These are phyloP conservation scores for Siniperca undulata DNA, from an alignment of 2,797 vertebrate species.

Conservation along the genomic window DNA sequence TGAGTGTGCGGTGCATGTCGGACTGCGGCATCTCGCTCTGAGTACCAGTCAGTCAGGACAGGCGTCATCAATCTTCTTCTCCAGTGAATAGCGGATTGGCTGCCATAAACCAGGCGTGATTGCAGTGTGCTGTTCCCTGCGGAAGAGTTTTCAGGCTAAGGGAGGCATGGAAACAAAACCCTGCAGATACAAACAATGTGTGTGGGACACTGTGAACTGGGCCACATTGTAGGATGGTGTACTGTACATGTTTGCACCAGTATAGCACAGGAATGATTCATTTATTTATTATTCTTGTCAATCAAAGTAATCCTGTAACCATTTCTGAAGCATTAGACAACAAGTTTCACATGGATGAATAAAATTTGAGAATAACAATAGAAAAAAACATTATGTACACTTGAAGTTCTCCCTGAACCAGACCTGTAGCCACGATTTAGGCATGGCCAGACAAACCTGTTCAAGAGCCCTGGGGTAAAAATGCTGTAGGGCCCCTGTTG, in stretches of 20 bases:
- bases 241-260: background rate
- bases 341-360: constrained; percentile 25
- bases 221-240: background rate
- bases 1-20: constrained; percentile 61
- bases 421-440: background rate
- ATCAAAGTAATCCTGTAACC: background rate
- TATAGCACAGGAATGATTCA: background rate
- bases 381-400: constrained; percentile 5
- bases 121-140: constrained; percentile 65
- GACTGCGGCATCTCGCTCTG: constrained; percentile 40
- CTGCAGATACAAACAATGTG: constrained; percentile 51
- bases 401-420: background rate
- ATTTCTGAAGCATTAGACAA: constrained; percentile 7
- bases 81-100: constrained; percentile 70
- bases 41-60: constrained; percentile 59
- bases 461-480: background rate
- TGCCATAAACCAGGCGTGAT: constrained; percentile 71
- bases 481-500: background rate
- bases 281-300: constrained; percentile 18
- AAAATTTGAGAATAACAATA: constrained; percentile 8
- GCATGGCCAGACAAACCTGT: background rate
- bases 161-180: constrained; percentile 69
- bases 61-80: constrained; percentile 70
- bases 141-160: constrained; percentile 44
- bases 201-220: constrained; percentile 28